Conservation (phyloP, 1,140 invertebrate species). For the Sitophilus oryzae region DNA sequence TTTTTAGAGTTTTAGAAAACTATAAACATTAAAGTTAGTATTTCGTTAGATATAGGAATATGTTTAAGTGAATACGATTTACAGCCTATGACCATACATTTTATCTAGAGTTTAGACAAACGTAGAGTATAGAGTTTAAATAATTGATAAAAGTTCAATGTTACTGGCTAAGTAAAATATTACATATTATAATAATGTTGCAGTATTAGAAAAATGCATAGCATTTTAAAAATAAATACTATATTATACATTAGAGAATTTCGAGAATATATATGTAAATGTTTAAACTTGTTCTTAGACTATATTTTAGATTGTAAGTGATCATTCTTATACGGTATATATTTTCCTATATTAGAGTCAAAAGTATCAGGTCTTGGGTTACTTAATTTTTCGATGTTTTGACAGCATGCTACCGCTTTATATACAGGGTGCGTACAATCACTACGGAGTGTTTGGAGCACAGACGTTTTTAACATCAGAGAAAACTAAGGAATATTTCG, state of each 20-base stretch:
- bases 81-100: not conserved
- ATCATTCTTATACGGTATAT: not conserved
- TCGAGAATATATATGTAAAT: not conserved
- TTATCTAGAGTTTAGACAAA: too few relatives aligned
- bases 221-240: too few relatives aligned
- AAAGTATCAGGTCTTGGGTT: conserved; percentile 9
- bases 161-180: not conserved
- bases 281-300: not conserved
- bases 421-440: not conserved
- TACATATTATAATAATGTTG: not conserved
- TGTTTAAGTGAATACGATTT: not conserved
- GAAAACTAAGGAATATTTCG: too few relatives aligned
- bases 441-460: too few relatives aligned
- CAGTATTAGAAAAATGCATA: not conserved
- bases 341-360: not conserved
- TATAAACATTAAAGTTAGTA: not conserved
- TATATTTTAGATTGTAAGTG: not conserved
- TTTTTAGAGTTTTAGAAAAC: not conserved
- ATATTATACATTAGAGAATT: too few relatives aligned
- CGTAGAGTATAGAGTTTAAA: not conserved
- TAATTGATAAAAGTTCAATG: not conserved
- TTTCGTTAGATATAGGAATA: not conserved
- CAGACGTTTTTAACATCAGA: too few relatives aligned
- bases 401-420: not conserved
- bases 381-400: not conserved